Evolutionary conservation across 2,888 invertebrate genomes (phyloP).

Genomic region (Thumatha senex): DNA sequence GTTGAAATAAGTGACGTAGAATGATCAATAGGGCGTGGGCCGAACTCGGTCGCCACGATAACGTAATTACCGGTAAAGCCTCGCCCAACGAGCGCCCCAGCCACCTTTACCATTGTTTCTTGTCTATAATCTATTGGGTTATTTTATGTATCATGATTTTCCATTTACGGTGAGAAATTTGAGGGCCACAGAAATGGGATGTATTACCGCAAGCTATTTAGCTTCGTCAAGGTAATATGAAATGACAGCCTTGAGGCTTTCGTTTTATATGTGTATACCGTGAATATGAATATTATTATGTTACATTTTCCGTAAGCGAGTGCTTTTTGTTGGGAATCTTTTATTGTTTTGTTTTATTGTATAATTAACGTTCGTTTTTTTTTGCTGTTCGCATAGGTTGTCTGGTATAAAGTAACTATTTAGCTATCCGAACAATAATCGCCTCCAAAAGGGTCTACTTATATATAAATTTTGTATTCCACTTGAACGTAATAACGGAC

Average conservation of each 20-base stretch:
- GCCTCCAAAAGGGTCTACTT: too few species aligned
- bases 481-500: background rate
- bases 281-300: too few species aligned
- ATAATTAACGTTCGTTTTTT: background rate
- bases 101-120: conserved; percentile 44
- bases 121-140: conserved; percentile 35
- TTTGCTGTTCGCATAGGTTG: background rate
- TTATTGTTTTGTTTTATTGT: background rate
- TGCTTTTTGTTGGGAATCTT: background rate
- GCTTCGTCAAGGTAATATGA: conserved; percentile 1
- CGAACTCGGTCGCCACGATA: conserved; percentile 58
- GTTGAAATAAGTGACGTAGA: conserved; percentile 63
- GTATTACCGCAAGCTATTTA: conserved; percentile 8
- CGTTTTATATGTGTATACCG: background rate
- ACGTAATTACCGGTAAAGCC: conserved; percentile 64
- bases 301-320: too few species aligned
- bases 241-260: background rate
- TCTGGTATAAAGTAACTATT: too few species aligned
- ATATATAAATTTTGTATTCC: background rate
- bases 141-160: conserved; percentile 20
- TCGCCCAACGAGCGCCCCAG: conserved; percentile 48
- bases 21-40: conserved; percentile 67
- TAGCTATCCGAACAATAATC: too few species aligned
- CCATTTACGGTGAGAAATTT: conserved; percentile 17
- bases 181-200: conserved; percentile 14